These are phyloP conservation scores for Caenorhabditis doughertyi DNA, from an alignment of 2,888 invertebrate species.

Conservation along the genomic window DNA sequence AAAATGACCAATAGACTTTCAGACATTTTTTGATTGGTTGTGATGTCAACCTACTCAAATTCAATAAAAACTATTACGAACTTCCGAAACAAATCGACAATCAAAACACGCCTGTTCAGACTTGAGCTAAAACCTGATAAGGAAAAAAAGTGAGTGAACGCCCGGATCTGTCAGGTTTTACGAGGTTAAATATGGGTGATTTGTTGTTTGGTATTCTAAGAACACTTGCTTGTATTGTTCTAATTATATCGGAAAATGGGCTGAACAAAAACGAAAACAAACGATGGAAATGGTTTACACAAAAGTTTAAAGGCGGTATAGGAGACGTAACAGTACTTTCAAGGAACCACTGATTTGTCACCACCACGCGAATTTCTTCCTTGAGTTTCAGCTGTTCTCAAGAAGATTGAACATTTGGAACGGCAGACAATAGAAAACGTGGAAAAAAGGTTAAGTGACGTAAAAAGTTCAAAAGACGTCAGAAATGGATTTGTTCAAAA, in stretches of 20 bases:
- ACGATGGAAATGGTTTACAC: neutral
- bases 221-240: slow-evolving; percentile 8
- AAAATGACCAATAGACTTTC: neutral
- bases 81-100: too few relatives aligned
- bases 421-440: neutral
- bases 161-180: neutral
- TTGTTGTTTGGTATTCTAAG: slow-evolving; percentile 7
- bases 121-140: too few relatives aligned
- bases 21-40: neutral
- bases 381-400: neutral
- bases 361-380: neutral
- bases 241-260: neutral
- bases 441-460: neutral
- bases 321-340: slow-evolving; percentile 17
- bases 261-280: slow-evolving; percentile 8
- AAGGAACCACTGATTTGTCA: neutral
- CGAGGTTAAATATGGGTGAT: slow-evolving; percentile 4
- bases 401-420: neutral
- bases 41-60: neutral
- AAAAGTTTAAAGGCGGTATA: neutral
- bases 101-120: too few relatives aligned
- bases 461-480: neutral
- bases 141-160: neutral
- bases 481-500: neutral
- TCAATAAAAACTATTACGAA: neutral